Percentiles rank a stretch among this genome's conserved stretches.
These are phyloP conservation scores for Anadara kagoshimensis DNA, from an alignment of 1,140 invertebrate genomes.

Conservation along the genomic window DNA sequence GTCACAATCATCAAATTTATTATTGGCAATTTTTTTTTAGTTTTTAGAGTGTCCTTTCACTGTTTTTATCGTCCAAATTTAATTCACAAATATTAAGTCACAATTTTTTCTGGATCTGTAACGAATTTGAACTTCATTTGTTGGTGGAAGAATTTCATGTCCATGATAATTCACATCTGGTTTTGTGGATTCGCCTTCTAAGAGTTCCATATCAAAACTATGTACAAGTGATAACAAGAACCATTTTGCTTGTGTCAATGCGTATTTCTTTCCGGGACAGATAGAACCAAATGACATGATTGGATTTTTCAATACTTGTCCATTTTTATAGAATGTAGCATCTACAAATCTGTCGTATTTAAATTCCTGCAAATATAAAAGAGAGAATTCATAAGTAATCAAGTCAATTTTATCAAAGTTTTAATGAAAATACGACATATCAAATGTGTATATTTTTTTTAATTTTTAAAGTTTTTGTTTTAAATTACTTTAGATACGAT, in stretches of 20 bases:
- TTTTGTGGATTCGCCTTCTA: slow-evolving; percentile 60
- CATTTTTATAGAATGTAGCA: slow-evolving; percentile 70
- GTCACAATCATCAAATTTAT: too few species aligned
- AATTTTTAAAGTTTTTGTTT: too few species aligned
- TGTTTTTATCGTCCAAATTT: too few species aligned
- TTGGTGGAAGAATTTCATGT: slow-evolving; percentile 73
- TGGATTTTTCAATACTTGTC: slow-evolving; percentile 67
- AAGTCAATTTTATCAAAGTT: too few species aligned
- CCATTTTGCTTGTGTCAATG: slow-evolving; percentile 71
- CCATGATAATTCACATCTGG: slow-evolving; percentile 68
- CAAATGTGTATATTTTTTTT: too few species aligned
- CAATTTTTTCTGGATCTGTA: slow-evolving; percentile 47
- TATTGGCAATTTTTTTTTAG: too few species aligned
- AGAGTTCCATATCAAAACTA: slow-evolving; percentile 65
- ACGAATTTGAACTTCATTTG: slow-evolving; percentile 65
- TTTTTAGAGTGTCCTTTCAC: too few species aligned
- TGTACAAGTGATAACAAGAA: slow-evolving; percentile 67
- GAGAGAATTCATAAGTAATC: slow-evolving; percentile 19
- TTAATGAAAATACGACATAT: too few species aligned
- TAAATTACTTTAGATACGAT: too few species aligned
- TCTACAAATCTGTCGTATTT: slow-evolving; percentile 72
- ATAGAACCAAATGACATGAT: slow-evolving; percentile 70
- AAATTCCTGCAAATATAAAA: slow-evolving; percentile 64
- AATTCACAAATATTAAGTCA: not conserved
- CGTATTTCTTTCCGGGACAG: slow-evolving; percentile 70